Base-by-base conservation (phyloP, 2,888 invertebrate genomes). In the Drosophila nigricruria region DNA sequence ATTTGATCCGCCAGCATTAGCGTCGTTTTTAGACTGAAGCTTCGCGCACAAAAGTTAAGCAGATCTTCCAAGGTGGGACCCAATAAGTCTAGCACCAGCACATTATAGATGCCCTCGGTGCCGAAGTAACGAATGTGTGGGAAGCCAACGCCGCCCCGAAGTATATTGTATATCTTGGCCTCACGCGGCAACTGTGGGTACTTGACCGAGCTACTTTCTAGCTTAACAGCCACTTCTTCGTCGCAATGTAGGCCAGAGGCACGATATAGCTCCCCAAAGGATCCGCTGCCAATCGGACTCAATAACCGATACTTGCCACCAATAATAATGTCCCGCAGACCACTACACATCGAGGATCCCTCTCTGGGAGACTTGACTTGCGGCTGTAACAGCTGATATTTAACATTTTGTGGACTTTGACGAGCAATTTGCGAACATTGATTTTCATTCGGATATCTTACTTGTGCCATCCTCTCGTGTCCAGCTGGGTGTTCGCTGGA, bases 1-100 rank as follows among this genome's bases (percentile, higher is more conserved):
- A 86, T 77, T 54, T 86, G 86, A 47, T 81, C 84, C 3, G 79
- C 86, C 53, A 86, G 67, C 87, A 86, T 73, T 5, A 89, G 32
- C 0, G 78, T 81, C 0, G 86, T 86, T 52, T 89, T 87, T n/a
- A 84, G 14, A 6, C 61, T 76, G 25, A 86, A 86, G 23, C 34
- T 73, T 0, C 88, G 87, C 0, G 64, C 57, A 43, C 86, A 86
- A 32, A 79, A 66, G 45, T 87, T 87, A 0, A 86, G 43, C 16
- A 89, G 50, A 57, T 86, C 86, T 50, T 86, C 89, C 38, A 86
- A 57, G 0, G 87, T 71, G 0, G 89, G 85, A 0, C 86, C 86
- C 59, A 86, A 42, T 5, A 86, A 50, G 53, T 86, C 86, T 32
- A 86, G 27, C n/a, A 86, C 85, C n/a, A 86, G 47, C 3, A 84